phyloP scores from a whole-genome alignment of 2,888 invertebrate species.

The Syrphus vitripennis region DNA sequence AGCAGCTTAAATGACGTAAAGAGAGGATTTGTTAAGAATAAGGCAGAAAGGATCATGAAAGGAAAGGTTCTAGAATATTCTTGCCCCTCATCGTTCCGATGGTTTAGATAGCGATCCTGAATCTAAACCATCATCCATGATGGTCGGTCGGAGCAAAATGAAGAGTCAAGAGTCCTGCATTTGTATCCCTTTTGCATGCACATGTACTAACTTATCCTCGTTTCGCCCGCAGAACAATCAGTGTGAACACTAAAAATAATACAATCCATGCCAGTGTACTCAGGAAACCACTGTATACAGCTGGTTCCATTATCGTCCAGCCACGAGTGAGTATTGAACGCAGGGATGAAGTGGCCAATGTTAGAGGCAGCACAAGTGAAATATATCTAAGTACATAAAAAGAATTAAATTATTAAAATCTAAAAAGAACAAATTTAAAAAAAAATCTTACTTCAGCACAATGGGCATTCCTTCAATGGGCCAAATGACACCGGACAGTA shows the following conservation, averaged over 20 bases:
- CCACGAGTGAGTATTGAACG: conserved; percentile 93
- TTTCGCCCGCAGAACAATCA: conserved; percentile 91
- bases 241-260: conserved; percentile 89
- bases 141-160: conserved; percentile 31
- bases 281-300: conserved; percentile 94
- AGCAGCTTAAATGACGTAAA: conserved; percentile 51
- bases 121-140: background rate
- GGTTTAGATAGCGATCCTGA: background rate
- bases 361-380: conserved; percentile 91
- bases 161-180: conserved; percentile 30
- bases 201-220: conserved; percentile 83
- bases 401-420: background rate
- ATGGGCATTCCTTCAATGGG: conserved; percentile 97
- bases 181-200: conserved; percentile 53
- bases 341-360: conserved; percentile 95
- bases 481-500: conserved; percentile 97
- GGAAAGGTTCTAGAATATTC: conserved; percentile 25
- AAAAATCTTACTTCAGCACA: conserved; percentile 83
- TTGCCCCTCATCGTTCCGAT: conserved; percentile 37
- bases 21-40: background rate
- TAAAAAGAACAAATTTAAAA: background rate
- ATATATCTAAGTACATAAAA: conserved; percentile 85
- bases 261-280: conserved; percentile 93
- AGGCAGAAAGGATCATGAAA: background rate
- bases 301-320: conserved; percentile 90